Evolutionary conservation across 2,888 invertebrate species (phyloP).

Genomic region (Odiellus spinosus): DNA sequence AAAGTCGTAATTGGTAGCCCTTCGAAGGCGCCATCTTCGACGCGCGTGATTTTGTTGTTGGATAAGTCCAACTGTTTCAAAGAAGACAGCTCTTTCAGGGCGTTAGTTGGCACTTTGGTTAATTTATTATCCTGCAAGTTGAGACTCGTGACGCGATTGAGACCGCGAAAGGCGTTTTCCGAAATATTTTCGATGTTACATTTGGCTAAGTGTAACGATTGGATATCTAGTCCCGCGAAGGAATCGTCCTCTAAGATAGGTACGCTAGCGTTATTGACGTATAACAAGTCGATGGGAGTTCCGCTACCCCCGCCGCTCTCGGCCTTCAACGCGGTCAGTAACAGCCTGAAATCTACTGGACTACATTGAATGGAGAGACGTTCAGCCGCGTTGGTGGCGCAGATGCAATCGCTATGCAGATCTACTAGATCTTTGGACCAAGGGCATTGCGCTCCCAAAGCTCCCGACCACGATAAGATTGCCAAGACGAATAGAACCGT

Average conservation of each 20-base stretch:
- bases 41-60: slow-evolving; percentile 53
- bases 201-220: slow-evolving; percentile 27
- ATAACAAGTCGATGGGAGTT: slow-evolving; percentile 61
- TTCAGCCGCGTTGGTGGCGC: slow-evolving; percentile 64
- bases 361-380: slow-evolving; percentile 21
- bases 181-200: slow-evolving; percentile 26
- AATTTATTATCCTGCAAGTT: slow-evolving; percentile 48
- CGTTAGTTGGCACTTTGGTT: slow-evolving; percentile 55
- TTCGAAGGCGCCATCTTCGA: slow-evolving; percentile 58
- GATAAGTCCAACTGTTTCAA: slow-evolving; percentile 68
- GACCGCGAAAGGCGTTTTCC: slow-evolving; percentile 39
- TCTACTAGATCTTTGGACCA: slow-evolving; percentile 60
- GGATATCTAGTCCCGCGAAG: slow-evolving; percentile 44
- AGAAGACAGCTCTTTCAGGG: slow-evolving; percentile 48
- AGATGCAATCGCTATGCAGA: slow-evolving; percentile 67
- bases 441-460: slow-evolving; percentile 45
- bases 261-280: slow-evolving; percentile 68
- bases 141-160: slow-evolving; percentile 57
- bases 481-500: too few species aligned
- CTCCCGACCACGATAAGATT: too few species aligned
- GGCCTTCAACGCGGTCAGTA: slow-evolving; percentile 43
- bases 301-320: slow-evolving; percentile 10
- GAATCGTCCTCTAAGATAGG: slow-evolving; percentile 43
- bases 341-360: slow-evolving; percentile 28
- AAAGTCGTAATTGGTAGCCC: slow-evolving; percentile 38